Base-by-base conservation (phyloP, 2,888 invertebrate species). In the Tanypteryx hageni region DNA sequence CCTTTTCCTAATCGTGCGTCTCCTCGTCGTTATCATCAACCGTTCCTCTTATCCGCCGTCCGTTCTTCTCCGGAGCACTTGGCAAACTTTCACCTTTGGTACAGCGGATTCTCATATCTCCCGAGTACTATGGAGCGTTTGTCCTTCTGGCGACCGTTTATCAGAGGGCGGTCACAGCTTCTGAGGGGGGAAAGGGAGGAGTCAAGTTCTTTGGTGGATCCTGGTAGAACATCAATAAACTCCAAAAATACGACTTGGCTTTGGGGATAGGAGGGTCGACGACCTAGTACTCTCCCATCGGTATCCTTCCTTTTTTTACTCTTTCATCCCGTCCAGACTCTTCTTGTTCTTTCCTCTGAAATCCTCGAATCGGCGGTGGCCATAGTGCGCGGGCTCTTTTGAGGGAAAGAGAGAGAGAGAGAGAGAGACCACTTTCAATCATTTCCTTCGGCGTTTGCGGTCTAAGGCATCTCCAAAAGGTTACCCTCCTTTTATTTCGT, bases 281-380 rank as follows among this genome's bases (percentile, higher is more conserved):
- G 89, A 89, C 89, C 89, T 89, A 64, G 61, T 31, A 31, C 86
- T 61, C 85, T 27, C 59, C 56, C 64, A 44, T 81, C 81, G 13
- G 7, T 31, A 27, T 44, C 18, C 27, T 27, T n/a, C 76, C 31
- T 8, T 18, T 10, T 84, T n/a, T 31, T n/a, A 2, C 58, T 85
- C 11, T 57, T 84, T 57, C 44, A 22, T 18, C 11, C 59, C 13
- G 57, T 16, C 18, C 22, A 85, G 22, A 58, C 86, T 22, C 14
- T 86, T 59, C 59, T 22, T 59, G 58, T 58, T 22, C 27, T 11
- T 27, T 16, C 5, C n/a, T 5, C 5, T 14, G 18, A 64, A 64
- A 64, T 64, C 16, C 64, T n/a, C 16, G 16, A n/a, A 64, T 64
- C 64, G 64, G 14, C 18, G 64, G 18, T 27, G 68, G 68, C 22